Evolutionary conservation across 2,888 invertebrate genomes (phyloP).

Genomic region (Acrobasis consociella): DNA sequence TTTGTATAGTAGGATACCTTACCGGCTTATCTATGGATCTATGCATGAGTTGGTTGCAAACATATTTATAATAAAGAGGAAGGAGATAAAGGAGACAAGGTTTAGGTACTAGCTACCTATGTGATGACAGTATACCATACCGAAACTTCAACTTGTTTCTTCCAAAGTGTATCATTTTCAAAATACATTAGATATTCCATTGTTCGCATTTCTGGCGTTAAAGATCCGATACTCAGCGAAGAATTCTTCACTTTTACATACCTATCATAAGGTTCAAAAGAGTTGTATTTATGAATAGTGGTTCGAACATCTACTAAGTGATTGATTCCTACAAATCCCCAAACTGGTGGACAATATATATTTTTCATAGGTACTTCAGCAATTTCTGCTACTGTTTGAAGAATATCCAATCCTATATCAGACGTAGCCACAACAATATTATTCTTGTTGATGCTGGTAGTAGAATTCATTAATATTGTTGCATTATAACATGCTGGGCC

Average conservation of each 20-base stretch:
- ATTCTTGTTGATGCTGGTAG: constrained; percentile 56
- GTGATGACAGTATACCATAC: not conserved
- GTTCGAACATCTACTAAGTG: constrained; percentile 80
- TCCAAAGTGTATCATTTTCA: constrained; percentile 65
- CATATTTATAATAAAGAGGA: too few species aligned
- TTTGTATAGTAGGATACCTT: too few species aligned
- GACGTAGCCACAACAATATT: constrained; percentile 83
- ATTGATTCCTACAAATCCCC: constrained; percentile 84
- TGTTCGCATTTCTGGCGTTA: constrained; percentile 78
- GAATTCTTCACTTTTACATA: constrained; percentile 74
- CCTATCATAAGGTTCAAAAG: constrained; percentile 76
- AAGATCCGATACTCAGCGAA: constrained; percentile 73
- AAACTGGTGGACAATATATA: constrained; percentile 84
- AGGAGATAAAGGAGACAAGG: too few species aligned
- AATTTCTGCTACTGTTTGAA: constrained; percentile 64
- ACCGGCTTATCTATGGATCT: too few species aligned
- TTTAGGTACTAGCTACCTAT: too few species aligned
- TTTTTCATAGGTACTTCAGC: constrained; percentile 69
- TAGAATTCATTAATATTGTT: constrained; percentile 65
- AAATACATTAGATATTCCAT: constrained; percentile 76
- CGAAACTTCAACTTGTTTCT: constrained; percentile 56
- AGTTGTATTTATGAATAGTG: constrained; percentile 77
- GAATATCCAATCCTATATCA: constrained; percentile 77
- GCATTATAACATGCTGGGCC: constrained; percentile 84
- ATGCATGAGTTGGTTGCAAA: too few species aligned